phyloP scores from a whole-genome alignment of 2,113 vertebrate genomes.

The Prinia subflava region DNA sequence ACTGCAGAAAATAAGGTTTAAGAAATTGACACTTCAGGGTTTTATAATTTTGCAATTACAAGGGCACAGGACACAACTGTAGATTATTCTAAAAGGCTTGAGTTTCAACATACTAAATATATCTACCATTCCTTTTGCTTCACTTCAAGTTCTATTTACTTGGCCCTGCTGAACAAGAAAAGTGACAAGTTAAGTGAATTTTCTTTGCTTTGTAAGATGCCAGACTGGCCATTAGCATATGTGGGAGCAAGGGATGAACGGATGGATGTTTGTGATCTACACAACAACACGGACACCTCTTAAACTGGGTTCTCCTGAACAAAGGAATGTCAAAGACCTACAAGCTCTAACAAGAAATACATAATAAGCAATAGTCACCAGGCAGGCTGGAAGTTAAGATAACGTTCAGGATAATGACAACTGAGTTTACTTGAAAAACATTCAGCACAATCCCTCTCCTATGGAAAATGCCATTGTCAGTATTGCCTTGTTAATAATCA shows the following conservation, averaged over 20 bases:
- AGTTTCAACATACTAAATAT: background rate
- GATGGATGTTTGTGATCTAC: background rate
- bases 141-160: background rate
- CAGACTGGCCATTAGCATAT: accelerated
- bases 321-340: background rate
- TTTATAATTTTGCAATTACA: background rate
- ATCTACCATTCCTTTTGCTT: background rate
- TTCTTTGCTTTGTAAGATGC: background rate
- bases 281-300: background rate
- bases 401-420: background rate
- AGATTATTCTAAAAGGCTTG: background rate
- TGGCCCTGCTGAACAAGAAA: background rate
- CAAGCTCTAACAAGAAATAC: background rate
- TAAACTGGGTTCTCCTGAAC: background rate
- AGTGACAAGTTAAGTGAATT: background rate
- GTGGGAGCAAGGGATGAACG: accelerated
- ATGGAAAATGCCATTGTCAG: background rate
- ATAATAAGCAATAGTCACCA: background rate
- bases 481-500: background rate
- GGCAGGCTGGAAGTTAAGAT: background rate
- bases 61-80: background rate
- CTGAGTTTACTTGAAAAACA: background rate
- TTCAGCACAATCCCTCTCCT: background rate
- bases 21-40: background rate
- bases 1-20: background rate